Evolutionary conservation across 2,888 invertebrate species (phyloP).

Genomic region (Drosophila flavopinicola): DNA sequence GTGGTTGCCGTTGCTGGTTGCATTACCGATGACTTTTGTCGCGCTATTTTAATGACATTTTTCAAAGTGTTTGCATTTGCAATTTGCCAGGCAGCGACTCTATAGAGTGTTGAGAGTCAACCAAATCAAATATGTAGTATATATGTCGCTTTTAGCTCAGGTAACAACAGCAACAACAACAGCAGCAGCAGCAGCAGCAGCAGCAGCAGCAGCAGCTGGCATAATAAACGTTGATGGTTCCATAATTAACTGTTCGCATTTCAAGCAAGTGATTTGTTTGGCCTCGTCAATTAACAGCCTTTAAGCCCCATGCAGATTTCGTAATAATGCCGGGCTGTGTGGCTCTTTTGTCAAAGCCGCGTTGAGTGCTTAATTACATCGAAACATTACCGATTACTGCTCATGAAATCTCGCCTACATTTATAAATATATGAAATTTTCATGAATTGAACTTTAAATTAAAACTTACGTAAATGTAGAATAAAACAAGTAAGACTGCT

Average conservation of each 20-base stretch:
- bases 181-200: not conserved
- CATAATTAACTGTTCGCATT: conserved; percentile 42
- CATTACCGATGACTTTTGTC: conserved; percentile 44
- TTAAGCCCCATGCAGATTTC: no score
- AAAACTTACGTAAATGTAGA: no score
- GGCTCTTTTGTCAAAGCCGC: no score
- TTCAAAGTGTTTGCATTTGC: conserved; percentile 56
- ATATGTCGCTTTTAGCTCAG: conserved; percentile 2
- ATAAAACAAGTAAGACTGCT: no score
- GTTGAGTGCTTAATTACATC: no score
- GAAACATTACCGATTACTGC: no score
- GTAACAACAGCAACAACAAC: conserved; percentile 7
- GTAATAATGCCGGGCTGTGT: no score
- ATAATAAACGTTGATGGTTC: not conserved
- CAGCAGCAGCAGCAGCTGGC: conserved; percentile 15
- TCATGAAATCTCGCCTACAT: no score
- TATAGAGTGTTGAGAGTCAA: not conserved
- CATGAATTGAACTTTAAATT: no score
- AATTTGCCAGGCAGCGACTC: conserved; percentile 23
- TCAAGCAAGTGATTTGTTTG: conserved; percentile 34
- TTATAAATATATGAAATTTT: no score
- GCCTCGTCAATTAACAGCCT: conserved; percentile 3
- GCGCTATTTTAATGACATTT: conserved; percentile 68
- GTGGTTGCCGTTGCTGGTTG: conserved; percentile 17
- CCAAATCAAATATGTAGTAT: conserved; percentile 35